Evolutionary conservation across 2,797 vertebrate genomes (phyloP).

Genomic region (Cuculus canorus): DNA sequence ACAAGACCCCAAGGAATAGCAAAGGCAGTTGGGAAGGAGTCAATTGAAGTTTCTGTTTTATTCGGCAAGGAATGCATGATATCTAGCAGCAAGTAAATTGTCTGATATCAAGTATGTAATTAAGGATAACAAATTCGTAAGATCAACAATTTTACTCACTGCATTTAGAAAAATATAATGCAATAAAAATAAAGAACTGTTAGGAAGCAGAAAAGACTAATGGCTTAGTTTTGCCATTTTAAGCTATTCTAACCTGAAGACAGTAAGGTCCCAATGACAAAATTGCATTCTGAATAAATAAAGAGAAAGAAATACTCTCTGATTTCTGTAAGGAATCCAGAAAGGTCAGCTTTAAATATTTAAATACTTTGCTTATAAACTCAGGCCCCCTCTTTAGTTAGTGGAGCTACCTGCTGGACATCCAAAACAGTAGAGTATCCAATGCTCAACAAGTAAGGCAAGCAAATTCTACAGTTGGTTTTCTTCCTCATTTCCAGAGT

Average conservation of each 20-base stretch:
- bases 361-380: neutral
- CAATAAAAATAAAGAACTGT: neutral
- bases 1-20: conserved; percentile 90
- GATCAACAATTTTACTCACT: neutral
- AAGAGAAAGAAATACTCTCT: neutral
- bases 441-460: neutral
- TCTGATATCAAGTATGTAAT: conserved; percentile 74
- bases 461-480: neutral
- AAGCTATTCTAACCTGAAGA: neutral
- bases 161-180: neutral
- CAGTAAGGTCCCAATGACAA: neutral
- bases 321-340: neutral
- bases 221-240: neutral
- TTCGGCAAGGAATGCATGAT: conserved; percentile 91
- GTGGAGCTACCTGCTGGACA: neutral
- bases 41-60: conserved; percentile 85
- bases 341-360: neutral
- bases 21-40: conserved; percentile 92
- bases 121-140: conserved; percentile 69
- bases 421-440: neutral
- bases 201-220: neutral
- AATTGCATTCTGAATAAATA: neutral
- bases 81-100: conserved; percentile 94
- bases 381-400: neutral
- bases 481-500: neutral